phyloP scores from a whole-genome alignment of 1,140 invertebrate genomes.

The Orchesella cincta region DNA sequence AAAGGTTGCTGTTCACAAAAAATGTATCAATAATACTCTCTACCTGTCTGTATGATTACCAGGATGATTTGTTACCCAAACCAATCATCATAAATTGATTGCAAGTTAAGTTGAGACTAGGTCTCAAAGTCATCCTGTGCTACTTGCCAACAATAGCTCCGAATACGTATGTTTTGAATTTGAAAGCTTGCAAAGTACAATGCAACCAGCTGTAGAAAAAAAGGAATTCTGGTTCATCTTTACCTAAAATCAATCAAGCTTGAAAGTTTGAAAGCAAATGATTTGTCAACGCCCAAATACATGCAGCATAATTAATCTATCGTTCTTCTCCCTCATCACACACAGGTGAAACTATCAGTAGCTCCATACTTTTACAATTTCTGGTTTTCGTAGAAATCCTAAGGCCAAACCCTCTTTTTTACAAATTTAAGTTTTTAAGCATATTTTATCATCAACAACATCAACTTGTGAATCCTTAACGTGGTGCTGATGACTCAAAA shows the following conservation, averaged over 20 bases:
- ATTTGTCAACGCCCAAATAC: conserved; percentile 10
- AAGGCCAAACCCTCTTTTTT: not conserved
- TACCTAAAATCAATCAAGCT: not conserved
- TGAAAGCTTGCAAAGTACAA: no score
- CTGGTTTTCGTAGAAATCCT: not conserved
- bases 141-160: not conserved
- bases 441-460: not conserved
- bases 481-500: not conserved
- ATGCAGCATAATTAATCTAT: not conserved
- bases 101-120: not conserved
- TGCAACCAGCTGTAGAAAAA: no score
- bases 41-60: no score
- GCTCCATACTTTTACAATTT: not conserved
- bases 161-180: not conserved
- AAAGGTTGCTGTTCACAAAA: no score
- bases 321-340: not conserved
- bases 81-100: not conserved
- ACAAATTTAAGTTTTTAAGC: not conserved
- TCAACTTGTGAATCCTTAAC: not conserved
- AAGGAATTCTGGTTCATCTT: not conserved
- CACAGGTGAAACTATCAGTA: not conserved
- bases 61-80: not conserved
- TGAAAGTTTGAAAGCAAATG: not conserved
- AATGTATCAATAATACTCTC: no score
- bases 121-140: no score